These are phyloP conservation scores for Helicolenus hilgendorfi DNA, from an alignment of 2,797 vertebrate genomes.

Conservation along the genomic window DNA sequence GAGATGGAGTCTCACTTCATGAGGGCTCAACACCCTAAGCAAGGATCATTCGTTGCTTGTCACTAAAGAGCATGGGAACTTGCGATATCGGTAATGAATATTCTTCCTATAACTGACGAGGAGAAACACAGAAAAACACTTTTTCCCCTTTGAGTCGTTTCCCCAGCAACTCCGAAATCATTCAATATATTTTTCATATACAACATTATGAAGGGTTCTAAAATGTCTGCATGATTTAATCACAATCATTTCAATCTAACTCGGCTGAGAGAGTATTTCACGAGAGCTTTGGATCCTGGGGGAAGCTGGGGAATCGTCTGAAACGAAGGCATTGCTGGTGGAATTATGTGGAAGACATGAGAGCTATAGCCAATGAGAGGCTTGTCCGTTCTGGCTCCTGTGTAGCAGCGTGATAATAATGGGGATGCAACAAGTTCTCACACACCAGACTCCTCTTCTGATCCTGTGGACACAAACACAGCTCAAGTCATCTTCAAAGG, in stretches of 20 bases:
- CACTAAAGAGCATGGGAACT: slow-evolving; percentile 60
- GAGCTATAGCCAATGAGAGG: slow-evolving; percentile 66
- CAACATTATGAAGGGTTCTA: slow-evolving; percentile 8
- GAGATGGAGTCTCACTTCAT: slow-evolving; percentile 72
- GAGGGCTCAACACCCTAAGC: slow-evolving; percentile 57
- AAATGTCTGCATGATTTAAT: slow-evolving; percentile 12
- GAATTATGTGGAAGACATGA: slow-evolving; percentile 76
- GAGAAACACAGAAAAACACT: slow-evolving; percentile 40
- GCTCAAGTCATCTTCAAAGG: slow-evolving; percentile 28
- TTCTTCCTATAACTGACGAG: slow-evolving; percentile 58
- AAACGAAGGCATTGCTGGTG: slow-evolving; percentile 55
- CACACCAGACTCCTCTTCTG: slow-evolving; percentile 94
- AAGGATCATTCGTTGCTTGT: slow-evolving; percentile 65
- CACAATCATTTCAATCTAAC: background rate
- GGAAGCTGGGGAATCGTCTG: slow-evolving; percentile 49
- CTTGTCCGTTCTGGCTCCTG: slow-evolving; percentile 88
- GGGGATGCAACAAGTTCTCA: slow-evolving; percentile 89
- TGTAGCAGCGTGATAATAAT: slow-evolving; percentile 80
- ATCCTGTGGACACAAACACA: slow-evolving; percentile 89
- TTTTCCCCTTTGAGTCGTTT: slow-evolving; percentile 37
- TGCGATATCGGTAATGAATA: slow-evolving; percentile 43
- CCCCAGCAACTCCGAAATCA: slow-evolving; percentile 53
- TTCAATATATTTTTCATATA: slow-evolving; percentile 5
- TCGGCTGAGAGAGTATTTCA: slow-evolving; percentile 4
- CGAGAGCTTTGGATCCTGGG: slow-evolving; percentile 33